Evolutionary conservation across 2,888 invertebrate genomes (phyloP), one percentile per base, ranked within the genome.

Genomic region (Dysmachus trigonus): DNA sequence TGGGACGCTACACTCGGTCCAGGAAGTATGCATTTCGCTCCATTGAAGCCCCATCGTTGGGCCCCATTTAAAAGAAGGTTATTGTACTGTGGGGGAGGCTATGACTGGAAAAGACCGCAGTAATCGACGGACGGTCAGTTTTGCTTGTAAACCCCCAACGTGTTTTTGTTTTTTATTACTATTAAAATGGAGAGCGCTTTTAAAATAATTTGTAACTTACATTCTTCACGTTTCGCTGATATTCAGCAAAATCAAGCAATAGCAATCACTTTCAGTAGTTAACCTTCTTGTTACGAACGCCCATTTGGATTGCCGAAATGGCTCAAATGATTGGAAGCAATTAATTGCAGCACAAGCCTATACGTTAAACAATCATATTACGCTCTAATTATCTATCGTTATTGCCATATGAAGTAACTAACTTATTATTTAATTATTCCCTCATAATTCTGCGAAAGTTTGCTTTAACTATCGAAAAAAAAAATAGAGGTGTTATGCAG

Each of bases 11-110:
- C 15, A 47, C 47, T 38, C 77, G 8, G 84, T 72, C 38, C 84
- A 83, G 83, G 86, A 86, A 86, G 76, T 86, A 77, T 86, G 77
- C 38, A 86, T 84, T 86, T 84, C 84, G 77, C 77, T 30, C 76
- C 51, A 77, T 84, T 84, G 86, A 83, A 38, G 38, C 13, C 51
- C 8, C 77, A 31, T 77, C 41, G 18, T 13, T 77, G 27, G 27
- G 41, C 27, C 27, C 47, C 47, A 77, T 38, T 76, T 38, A 10
- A 62, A 41, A 79, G 85, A 38, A 86, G 86, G 86, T 86, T 86
- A 77, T 79, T 86, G 86, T 51, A 77, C 86, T 41, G 71, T 79
- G 85, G 62, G 85, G 86, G 79, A 77, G 76, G 31, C 47, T 47
- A 13, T 7, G 71, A 38, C 35, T 35, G 18, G 8, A 76, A 76